Conservation (phyloP, 2,113 vertebrate species). For the Carassius carassius region DNA sequence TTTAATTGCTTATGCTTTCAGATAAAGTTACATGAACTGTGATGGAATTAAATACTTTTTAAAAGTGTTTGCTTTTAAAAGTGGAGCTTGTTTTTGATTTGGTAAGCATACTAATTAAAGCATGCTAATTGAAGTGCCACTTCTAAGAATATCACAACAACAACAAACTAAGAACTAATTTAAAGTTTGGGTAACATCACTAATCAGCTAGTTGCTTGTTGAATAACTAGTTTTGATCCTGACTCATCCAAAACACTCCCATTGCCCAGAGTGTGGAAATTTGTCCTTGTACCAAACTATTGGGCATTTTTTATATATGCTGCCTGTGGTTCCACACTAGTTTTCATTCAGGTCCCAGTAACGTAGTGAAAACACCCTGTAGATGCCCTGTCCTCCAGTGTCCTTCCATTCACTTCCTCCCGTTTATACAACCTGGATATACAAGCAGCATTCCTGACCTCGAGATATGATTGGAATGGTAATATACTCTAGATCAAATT, state of each 20-base stretch:
- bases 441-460: neutral
- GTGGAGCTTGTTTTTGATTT: neutral
- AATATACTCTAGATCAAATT: neutral
- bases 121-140: neutral
- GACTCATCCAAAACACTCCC: neutral
- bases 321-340: neutral
- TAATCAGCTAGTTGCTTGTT: neutral
- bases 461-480: neutral
- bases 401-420: slow-evolving; percentile 6
- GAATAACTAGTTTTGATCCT: neutral
- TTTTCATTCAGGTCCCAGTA: slow-evolving; percentile 17
- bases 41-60: neutral
- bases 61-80: neutral
- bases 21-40: neutral
- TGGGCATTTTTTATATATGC: slow-evolving; percentile 14
- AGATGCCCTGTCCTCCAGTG: slow-evolving; percentile 8
- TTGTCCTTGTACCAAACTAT: slow-evolving; percentile 9
- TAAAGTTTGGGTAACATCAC: neutral
- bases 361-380: slow-evolving; percentile 18
- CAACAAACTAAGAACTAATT: neutral
- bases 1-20: neutral
- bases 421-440: neutral
- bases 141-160: neutral
- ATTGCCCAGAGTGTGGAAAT: neutral
- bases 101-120: neutral